A percentile compares a stretch with the other conserved stretches of the same genome.
phyloP scores from a whole-genome alignment of 2,797 vertebrate species.

The Acomys russatus region DNA sequence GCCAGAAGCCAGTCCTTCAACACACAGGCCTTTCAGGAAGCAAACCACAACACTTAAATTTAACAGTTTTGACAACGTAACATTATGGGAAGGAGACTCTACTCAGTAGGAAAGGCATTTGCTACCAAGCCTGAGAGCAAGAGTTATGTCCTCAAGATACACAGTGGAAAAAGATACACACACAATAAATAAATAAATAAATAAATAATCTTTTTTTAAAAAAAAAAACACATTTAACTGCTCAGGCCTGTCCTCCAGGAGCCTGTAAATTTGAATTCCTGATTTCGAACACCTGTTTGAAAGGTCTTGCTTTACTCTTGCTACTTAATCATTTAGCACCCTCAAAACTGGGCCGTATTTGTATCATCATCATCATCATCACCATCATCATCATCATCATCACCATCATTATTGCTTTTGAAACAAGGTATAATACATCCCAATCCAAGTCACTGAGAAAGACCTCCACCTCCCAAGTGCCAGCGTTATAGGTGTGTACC shows the following conservation, averaged over 20 bases:
- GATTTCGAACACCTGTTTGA: conserved; percentile 52
- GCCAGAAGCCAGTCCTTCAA: background rate
- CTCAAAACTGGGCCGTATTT: conserved; percentile 31
- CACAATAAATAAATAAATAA: background rate
- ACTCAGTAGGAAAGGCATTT: background rate
- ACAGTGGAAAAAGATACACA: background rate
- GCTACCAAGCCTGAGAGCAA: too few relatives aligned
- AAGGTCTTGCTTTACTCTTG: background rate
- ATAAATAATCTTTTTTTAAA: background rate
- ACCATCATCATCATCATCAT: background rate
- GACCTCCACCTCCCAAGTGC: background rate
- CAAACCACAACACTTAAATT: background rate
- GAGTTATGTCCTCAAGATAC: background rate
- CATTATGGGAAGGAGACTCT: background rate
- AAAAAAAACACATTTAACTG: background rate
- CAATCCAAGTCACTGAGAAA: background rate
- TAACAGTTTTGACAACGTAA: background rate
- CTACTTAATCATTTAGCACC: background rate
- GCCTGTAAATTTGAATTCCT: background rate
- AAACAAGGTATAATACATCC: background rate
- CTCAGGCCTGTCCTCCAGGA: background rate
- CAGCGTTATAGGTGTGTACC: background rate
- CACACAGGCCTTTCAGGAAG: background rate
- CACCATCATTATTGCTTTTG: background rate
- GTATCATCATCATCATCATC: background rate